Evolutionary conservation across 2,797 vertebrate species (phyloP).

Genomic region (Mus minutoides): DNA sequence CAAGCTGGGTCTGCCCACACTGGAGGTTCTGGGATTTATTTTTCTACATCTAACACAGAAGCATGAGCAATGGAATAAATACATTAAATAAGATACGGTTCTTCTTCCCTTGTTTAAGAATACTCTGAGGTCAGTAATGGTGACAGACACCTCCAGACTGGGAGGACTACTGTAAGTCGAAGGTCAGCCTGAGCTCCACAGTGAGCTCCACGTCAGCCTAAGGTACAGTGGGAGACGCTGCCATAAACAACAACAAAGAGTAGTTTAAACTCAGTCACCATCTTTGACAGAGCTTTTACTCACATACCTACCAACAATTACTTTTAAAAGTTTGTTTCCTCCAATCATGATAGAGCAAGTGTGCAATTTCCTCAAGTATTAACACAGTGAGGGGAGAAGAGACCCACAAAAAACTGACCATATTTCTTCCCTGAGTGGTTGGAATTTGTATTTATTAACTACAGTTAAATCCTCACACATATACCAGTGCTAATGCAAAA

Average conservation of each 20-base stretch:
- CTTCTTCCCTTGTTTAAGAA: neutral
- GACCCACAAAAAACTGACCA: neutral
- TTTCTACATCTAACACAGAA: neutral
- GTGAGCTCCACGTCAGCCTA: neutral
- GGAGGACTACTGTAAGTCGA: neutral
- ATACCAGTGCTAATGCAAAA: neutral
- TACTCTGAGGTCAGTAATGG: neutral
- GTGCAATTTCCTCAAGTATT: neutral
- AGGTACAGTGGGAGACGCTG: neutral
- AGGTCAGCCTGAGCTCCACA: neutral
- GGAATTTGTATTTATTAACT: slow-evolving; percentile 48
- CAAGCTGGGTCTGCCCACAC: neutral
- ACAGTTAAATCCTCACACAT: slow-evolving; percentile 36
- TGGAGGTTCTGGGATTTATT: neutral
- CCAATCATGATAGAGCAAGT: slow-evolving; percentile 44
- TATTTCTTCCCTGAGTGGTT: slow-evolving; percentile 13
- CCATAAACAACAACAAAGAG: neutral
- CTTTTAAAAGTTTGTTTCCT: slow-evolving; percentile 28
- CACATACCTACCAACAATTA: neutral
- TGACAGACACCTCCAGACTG: neutral
- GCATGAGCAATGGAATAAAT: slow-evolving; percentile 1
- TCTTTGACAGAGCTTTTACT: neutral
- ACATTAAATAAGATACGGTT: neutral
- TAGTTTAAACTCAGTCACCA: slow-evolving; percentile 51
- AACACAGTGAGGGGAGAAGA: neutral